phyloP scores from a whole-genome alignment of 2,113 vertebrate genomes.

The Poeciliopsis turrubarensis region DNA sequence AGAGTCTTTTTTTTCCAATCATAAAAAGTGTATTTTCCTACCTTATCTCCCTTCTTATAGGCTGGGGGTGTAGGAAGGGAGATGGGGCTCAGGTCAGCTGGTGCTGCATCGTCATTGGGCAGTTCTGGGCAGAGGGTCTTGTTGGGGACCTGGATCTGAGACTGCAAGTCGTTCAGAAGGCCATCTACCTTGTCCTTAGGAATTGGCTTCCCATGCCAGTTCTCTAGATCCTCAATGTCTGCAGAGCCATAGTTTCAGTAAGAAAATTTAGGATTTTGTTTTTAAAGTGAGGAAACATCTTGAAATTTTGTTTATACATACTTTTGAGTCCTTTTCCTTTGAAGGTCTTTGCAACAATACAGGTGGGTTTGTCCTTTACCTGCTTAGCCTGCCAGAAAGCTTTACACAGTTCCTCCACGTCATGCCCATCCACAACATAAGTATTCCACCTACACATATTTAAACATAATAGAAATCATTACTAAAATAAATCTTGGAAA shows the following conservation, averaged over 20 bases:
- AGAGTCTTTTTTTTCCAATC: no score
- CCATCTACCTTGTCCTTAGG: constrained; percentile 82
- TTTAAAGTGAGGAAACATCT: background rate
- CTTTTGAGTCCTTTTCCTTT: constrained; percentile 87
- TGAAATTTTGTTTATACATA: constrained; percentile 50
- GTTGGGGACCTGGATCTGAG: constrained; percentile 80
- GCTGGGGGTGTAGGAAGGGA: constrained; percentile 73
- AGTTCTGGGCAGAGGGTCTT: constrained; percentile 70
- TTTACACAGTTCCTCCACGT: constrained; percentile 85
- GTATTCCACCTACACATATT: constrained; percentile 84
- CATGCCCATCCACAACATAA: constrained; percentile 85
- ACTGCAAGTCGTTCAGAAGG: constrained; percentile 78
- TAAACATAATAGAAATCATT: background rate
- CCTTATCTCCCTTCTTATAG: constrained; percentile 85
- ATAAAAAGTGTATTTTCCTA: constrained; percentile 36
- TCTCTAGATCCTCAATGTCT: constrained; percentile 86
- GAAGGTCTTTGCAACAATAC: constrained; percentile 88
- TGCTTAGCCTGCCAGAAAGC: constrained; percentile 84
- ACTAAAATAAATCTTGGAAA: constrained; percentile 28
- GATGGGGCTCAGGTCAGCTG: constrained; percentile 67
- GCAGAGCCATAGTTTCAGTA: background rate
- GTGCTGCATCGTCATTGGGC: constrained; percentile 78
- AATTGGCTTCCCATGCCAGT: constrained; percentile 89
- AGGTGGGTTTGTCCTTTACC: constrained; percentile 84
- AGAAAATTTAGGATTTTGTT: background rate